Evolutionary conservation across 2,797 vertebrate species (phyloP), one percentile per base, ranked within the genome.

Genomic region (Chanos chanos): DNA sequence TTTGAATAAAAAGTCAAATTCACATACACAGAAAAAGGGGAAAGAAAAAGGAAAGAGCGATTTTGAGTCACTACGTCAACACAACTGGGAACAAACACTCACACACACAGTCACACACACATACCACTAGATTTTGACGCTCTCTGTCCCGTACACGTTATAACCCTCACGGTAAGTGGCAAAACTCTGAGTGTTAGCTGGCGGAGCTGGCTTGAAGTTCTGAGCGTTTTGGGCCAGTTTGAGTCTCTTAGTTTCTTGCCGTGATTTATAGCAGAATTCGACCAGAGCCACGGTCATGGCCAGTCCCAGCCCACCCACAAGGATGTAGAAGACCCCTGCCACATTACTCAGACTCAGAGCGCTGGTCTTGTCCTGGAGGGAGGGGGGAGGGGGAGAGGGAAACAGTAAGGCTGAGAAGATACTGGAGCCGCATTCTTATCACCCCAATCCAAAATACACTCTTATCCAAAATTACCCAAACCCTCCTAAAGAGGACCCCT

Each of bases 251-350:
- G 96, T 92, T 87, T 99, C 97, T 72, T 96, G 93, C 74, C 93
- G 91, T 60, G 96, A 98, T 87, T 98, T 99, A 89, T 98, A 99
- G 89, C 97, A 99, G 87, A 99, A 99, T 88, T 99, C 97, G 85
- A 99, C 94, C 84, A 99, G 89, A 68, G 97, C 97, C 89, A 99
- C 97, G 59, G 96, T 97, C 96, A 99, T 99, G 82, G 97, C 97
- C 78, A 99, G 89, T 74, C 97, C 97, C 24, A 99, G 93, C 78
- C 97, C 97, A 71, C 97, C 97, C 1, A 99, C 97, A 74, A 99
- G 93, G 91, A 99, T 99, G 90, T 99, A 99, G 91, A 99, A 98
- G 85, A 99, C 96, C 27, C 96, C 96, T 25, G 96, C 96, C 72
- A 99, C 96, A 82, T 99, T 99, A 92, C 96, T 99, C 82, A 99